Evolutionary conservation across 2,888 invertebrate species (phyloP).

Genomic region (Patella caerulea): DNA sequence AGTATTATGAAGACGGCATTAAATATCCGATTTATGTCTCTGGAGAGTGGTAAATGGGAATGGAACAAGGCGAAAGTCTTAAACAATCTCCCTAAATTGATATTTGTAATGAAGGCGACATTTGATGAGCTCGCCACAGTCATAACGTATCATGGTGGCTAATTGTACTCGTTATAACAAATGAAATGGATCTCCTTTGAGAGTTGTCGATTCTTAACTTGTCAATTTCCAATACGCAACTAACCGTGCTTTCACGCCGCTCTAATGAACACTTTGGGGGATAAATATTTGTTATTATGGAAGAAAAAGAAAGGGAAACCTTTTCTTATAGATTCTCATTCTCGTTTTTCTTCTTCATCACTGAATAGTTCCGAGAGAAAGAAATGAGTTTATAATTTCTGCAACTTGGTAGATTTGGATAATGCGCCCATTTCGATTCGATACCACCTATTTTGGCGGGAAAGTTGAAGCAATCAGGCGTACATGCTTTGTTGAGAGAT

Average conservation of each 20-base stretch:
- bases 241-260: not conserved
- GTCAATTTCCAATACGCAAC: conserved; percentile 3
- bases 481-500: not conserved
- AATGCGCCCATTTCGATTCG: conserved; percentile 2
- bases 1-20: not conserved
- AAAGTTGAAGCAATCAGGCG: not conserved
- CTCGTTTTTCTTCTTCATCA: not conserved
- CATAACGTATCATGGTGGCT: conserved; percentile 5
- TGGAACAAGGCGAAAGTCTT: not conserved
- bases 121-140: not conserved
- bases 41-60: not conserved
- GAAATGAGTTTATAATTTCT: conserved; percentile 4
- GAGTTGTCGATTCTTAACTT: not conserved
- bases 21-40: not conserved
- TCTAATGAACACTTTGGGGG: not conserved
- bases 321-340: conserved; percentile 1
- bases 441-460: not conserved
- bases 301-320: not conserved
- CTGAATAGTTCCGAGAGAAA: not conserved
- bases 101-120: not conserved
- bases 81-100: conserved; percentile 2
- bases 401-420: not conserved
- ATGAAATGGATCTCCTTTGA: conserved; percentile 1
- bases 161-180: conserved; percentile 7
- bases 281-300: not conserved